Evolutionary conservation across 2,888 invertebrate genomes (phyloP).

Genomic region (Nomada hirtipes): DNA sequence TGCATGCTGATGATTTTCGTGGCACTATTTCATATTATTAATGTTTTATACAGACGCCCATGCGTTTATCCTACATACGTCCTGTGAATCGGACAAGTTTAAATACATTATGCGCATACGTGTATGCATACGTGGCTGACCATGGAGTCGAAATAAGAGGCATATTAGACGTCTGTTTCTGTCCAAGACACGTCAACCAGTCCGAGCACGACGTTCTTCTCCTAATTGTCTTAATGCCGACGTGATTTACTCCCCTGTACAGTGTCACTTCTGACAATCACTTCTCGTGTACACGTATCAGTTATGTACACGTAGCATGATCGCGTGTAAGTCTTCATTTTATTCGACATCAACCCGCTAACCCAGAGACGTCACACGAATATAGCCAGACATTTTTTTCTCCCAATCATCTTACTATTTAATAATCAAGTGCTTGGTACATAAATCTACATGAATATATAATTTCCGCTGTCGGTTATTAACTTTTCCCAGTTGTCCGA

Average conservation of each 20-base stretch:
- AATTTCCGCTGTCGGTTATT: background rate
- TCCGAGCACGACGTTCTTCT: conserved; percentile 55
- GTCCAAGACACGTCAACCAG: conserved; percentile 51
- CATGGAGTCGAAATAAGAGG: conserved; percentile 61
- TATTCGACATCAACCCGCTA: conserved; percentile 65
- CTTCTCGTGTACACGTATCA: conserved; percentile 48
- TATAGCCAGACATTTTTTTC: conserved; percentile 14
- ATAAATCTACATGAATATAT: background rate
- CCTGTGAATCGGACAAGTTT: conserved; percentile 39
- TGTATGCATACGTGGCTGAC: conserved; percentile 25
- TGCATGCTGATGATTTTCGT: conserved; percentile 26
- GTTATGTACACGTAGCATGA: conserved; percentile 36
- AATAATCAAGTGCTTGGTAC: background rate
- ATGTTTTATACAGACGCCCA: conserved; percentile 39
- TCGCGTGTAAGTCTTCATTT: conserved; percentile 62
- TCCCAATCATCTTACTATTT: background rate
- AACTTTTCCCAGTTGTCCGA: background rate
- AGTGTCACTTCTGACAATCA: conserved; percentile 63
- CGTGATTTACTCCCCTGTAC: conserved; percentile 75
- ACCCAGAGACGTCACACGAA: conserved; percentile 62
- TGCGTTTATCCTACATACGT: conserved; percentile 56
- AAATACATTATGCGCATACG: conserved; percentile 28
- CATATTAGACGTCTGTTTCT: conserved; percentile 56
- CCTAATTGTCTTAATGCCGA: conserved; percentile 77
- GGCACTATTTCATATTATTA: conserved; percentile 34